phyloP scores from a whole-genome alignment of 2,113 vertebrate genomes.

The Melanostigma gelatinosum region DNA sequence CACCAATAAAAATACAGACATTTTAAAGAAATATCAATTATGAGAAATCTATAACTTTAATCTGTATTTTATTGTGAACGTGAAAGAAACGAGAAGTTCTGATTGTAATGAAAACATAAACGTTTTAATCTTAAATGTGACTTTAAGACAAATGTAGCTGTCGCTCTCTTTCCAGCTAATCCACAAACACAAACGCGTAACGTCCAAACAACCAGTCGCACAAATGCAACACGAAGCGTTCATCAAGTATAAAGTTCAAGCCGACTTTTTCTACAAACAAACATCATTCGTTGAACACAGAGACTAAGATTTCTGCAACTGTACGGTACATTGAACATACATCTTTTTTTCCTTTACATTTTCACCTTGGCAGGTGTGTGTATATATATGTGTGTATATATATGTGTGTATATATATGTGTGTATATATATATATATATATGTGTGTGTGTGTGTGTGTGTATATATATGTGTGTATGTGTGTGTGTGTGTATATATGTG shows the following conservation, averaged over 20 bases:
- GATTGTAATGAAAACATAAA: conserved; percentile 52
- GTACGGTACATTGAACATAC: conserved; percentile 67
- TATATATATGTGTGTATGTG: too few relatives aligned
- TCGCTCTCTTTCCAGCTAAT: conserved; percentile 26
- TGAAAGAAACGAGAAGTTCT: conserved; percentile 53
- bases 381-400: too few relatives aligned
- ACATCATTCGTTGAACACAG: conserved; percentile 9
- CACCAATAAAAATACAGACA: conserved; percentile 7
- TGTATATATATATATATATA: too few relatives aligned
- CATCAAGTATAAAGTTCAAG: conserved; percentile 70
- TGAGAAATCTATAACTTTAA: background rate
- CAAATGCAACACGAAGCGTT: conserved; percentile 48
- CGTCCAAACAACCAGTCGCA: conserved; percentile 48
- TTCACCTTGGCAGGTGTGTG: conserved; percentile 1
- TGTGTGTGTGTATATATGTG: too few relatives aligned
- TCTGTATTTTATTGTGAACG: conserved; percentile 16
- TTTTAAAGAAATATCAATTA: background rate
- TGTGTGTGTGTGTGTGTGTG: too few relatives aligned
- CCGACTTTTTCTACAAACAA: conserved; percentile 22
- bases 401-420: too few relatives aligned
- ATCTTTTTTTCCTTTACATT: conserved; percentile 43
- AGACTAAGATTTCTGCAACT: conserved; percentile 55
- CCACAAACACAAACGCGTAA: conserved; percentile 49
- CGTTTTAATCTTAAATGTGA: conserved; percentile 65
- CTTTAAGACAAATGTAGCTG: conserved; percentile 56